These are phyloP conservation scores for Amphiprion percula DNA, from an alignment of 2,113 vertebrate species.

Conservation along the genomic window DNA sequence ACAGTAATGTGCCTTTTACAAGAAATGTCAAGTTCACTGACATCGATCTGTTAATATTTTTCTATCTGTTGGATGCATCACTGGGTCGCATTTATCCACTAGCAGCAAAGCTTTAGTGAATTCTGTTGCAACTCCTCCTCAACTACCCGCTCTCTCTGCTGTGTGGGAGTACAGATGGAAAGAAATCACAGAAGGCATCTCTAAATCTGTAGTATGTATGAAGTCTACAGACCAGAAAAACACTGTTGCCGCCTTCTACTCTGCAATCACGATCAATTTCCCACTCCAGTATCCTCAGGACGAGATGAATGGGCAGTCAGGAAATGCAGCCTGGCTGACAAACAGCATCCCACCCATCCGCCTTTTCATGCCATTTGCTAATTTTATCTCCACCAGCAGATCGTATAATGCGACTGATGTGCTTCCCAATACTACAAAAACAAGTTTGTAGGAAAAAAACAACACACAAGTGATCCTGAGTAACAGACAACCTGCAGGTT, in stretches of 20 bases:
- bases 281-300: constrained; percentile 8
- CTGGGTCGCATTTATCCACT: background rate
- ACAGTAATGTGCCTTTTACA: too few species aligned
- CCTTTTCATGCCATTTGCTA: constrained; percentile 38
- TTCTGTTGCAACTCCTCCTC: constrained; percentile 5
- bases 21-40: too few species aligned
- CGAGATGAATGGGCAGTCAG: constrained; percentile 33
- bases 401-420: constrained; percentile 36
- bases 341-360: constrained; percentile 31
- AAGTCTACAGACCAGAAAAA: background rate
- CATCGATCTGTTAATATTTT: too few species aligned
- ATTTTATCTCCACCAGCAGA: constrained; percentile 33
- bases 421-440: constrained; percentile 10
- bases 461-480: too few species aligned
- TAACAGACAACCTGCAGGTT: background rate
- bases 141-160: background rate
- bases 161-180: constrained; percentile 15
- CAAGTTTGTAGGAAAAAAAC: background rate
- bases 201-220: constrained; percentile 4
- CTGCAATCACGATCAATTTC: background rate
- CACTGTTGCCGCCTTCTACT: background rate
- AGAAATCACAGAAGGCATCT: constrained; percentile 1
- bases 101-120: background rate
- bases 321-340: constrained; percentile 28
- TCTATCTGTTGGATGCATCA: too few species aligned